Base-by-base conservation (phyloP, 1,140 invertebrate genomes). In the Heterodera carotae region DNA sequence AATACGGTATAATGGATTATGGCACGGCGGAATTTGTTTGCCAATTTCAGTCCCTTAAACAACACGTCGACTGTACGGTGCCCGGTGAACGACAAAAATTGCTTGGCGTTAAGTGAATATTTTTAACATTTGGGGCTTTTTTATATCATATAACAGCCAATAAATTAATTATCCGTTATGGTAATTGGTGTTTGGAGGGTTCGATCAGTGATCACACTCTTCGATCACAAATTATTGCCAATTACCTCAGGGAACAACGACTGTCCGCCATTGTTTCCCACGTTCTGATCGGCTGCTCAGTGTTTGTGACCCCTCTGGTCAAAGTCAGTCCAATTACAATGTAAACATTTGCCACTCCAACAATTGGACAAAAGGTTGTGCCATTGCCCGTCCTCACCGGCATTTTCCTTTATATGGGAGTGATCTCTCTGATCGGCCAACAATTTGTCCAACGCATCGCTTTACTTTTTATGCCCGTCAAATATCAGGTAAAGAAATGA, bases 391-490 rank as follows among this genome's bases (percentile, higher is more conserved):
- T 89, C 22, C 80, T 89, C 8, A 89, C 84, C 76, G 88, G 88
- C 2, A 84, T 89, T 22, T 89, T 89, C 75, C 81, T 89, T 15
- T 89, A 88, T 68, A 89, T 89, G 85, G 88, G 88, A 5, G 81
- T 88, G 12, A 78, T 84, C 2, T 87, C 88, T n/a, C 77, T 89
- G 2, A 76, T 83, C 39, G 88, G 88, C 31, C 82, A 89, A 75
- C 88, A 97, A 89, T 94, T 98, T 88, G 95, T 97, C 85, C 94
- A 97, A 86, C 92, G 96, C 76, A 93, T 98, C 39, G 88, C 95
- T 34, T 94, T 98, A 56, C 92, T 98, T 90, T 93, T 98, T 76
- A 98, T 98, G 95, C 96, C 96, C 12, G 92, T 93, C 78, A 99
- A 99, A 88, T 97, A 98, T 70, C 82, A 83, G 12, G 76, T 77